Percentiles rank a stretch among this genome's conserved stretches.
phyloP scores from a whole-genome alignment of 1,140 invertebrate species.

The Cotesia chilonis region DNA sequence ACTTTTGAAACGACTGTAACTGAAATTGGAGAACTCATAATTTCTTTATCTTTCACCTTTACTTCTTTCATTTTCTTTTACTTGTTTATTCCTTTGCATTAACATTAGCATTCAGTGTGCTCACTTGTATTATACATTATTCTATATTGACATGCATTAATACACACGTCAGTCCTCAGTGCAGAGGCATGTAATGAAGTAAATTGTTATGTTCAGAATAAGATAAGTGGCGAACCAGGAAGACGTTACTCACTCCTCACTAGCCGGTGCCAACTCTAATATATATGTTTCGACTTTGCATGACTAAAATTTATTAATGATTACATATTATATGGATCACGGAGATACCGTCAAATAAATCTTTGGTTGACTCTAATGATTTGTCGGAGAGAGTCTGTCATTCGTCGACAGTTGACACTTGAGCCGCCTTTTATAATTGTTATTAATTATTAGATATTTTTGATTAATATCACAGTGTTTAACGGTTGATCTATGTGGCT shows the following conservation, averaged over 20 bases:
- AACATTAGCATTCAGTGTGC: too few species aligned
- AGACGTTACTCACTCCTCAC: slow-evolving; percentile 22
- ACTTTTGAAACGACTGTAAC: slow-evolving; percentile 43
- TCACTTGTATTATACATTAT: too few species aligned
- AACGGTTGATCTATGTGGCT: too few species aligned
- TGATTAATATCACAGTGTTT: too few species aligned
- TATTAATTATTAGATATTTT: too few species aligned
- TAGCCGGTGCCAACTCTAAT: slow-evolving; percentile 21
- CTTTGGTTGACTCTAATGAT: not conserved
- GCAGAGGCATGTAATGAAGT: not conserved
- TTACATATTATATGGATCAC: not conserved
- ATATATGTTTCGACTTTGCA: not conserved
- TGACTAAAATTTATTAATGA: slow-evolving; percentile 20
- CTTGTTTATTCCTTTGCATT: not conserved
- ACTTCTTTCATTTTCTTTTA: slow-evolving; percentile 17
- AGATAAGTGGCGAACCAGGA: slow-evolving; percentile 22
- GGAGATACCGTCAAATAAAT: not conserved
- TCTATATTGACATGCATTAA: too few species aligned
- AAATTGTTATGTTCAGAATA: not conserved
- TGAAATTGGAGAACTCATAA: not conserved
- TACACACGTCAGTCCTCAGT: not conserved
- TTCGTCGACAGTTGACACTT: too few species aligned
- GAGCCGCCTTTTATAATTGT: too few species aligned
- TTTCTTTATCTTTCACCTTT: slow-evolving; percentile 35
- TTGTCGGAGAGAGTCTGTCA: too few species aligned